Evolutionary conservation across 2,888 invertebrate genomes (phyloP).

Genomic region (Boloria selene): DNA sequence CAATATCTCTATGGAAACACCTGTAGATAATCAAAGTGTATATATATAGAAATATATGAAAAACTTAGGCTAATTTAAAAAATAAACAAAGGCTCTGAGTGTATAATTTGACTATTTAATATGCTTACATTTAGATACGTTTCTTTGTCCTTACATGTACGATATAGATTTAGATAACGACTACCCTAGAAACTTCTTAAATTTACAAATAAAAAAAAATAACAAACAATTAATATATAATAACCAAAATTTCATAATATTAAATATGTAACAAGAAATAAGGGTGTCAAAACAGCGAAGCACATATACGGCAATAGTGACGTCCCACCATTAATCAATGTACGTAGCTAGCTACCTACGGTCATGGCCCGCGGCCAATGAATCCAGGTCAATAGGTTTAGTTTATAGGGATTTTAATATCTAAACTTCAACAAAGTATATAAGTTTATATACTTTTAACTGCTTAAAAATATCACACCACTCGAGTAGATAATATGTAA

Average conservation of each 20-base stretch:
- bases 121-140: too few relatives aligned
- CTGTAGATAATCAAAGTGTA: neutral
- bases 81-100: too few relatives aligned
- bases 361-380: slow-evolving; percentile 35
- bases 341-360: slow-evolving; percentile 33
- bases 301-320: slow-evolving; percentile 25
- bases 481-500: neutral
- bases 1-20: too few relatives aligned
- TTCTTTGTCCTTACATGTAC: too few relatives aligned
- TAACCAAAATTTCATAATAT: too few relatives aligned
- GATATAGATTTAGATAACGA: too few relatives aligned
- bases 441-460: neutral
- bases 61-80: too few relatives aligned
- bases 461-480: neutral
- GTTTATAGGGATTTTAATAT: slow-evolving; percentile 23
- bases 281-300: slow-evolving; percentile 5
- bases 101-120: too few relatives aligned
- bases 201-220: too few relatives aligned
- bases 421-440: slow-evolving; percentile 4
- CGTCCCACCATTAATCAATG: slow-evolving; percentile 27
- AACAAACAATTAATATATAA: too few relatives aligned
- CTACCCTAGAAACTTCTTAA: too few relatives aligned
- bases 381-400: slow-evolving; percentile 35
- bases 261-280: slow-evolving; percentile 2
- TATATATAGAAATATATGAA: neutral